Conservation (phyloP, 2,888 invertebrate species). For the Polydrusus cervinus region DNA sequence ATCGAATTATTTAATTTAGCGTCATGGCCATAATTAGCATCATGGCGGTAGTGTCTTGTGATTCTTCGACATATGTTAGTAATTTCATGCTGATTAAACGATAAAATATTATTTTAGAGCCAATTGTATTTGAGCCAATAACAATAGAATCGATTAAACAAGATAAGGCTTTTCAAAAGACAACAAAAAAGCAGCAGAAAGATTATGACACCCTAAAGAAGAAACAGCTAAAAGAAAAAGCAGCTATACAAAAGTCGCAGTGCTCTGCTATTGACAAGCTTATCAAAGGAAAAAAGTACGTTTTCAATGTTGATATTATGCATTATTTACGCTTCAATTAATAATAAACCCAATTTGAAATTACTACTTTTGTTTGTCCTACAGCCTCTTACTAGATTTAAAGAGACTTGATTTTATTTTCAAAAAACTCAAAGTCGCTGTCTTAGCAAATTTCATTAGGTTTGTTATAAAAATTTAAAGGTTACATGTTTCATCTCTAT, state of each 20-base stretch:
- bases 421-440: no score
- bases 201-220: conserved; percentile 94
- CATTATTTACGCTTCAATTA: no score
- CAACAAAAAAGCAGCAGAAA: conserved; percentile 95
- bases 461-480: no score
- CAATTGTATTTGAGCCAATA: conserved; percentile 91
- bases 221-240: conserved; percentile 93
- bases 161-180: conserved; percentile 94
- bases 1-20: neutral
- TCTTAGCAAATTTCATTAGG: no score
- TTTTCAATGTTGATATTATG: conserved; percentile 38
- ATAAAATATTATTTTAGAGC: conserved; percentile 71
- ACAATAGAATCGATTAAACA: conserved; percentile 89
- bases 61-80: neutral
- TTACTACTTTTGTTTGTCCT: no score
- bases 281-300: conserved; percentile 93
- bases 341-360: no score
- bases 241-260: conserved; percentile 92
- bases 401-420: no score
- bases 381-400: no score
- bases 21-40: no score
- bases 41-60: no score
- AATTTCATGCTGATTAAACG: neutral
- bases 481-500: no score
- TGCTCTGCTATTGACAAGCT: conserved; percentile 94